phyloP scores from a whole-genome alignment of 2,888 invertebrate genomes.

The Andrena praecox region DNA sequence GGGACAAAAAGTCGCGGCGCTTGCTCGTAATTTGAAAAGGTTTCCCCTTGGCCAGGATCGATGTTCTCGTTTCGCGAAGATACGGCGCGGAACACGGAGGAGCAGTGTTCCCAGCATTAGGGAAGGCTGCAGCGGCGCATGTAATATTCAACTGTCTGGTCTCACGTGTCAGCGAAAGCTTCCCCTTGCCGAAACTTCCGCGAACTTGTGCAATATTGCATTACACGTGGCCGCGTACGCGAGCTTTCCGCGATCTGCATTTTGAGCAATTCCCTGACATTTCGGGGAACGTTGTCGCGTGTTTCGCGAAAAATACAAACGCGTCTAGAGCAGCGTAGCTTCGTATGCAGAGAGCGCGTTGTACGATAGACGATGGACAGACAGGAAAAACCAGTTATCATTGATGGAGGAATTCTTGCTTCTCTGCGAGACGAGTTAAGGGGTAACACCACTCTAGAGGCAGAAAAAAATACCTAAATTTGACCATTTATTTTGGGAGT shows the following conservation, averaged over 20 bases:
- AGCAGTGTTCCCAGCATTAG: slow-evolving; percentile 13
- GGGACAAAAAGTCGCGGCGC: not conserved
- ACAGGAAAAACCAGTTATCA: no score
- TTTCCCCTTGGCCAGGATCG: not conserved
- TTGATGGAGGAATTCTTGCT: no score
- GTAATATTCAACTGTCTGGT: slow-evolving; percentile 57
- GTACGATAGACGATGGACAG: no score
- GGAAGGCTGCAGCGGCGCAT: slow-evolving; percentile 25
- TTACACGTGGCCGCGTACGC: slow-evolving; percentile 44
- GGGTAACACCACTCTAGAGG: no score
- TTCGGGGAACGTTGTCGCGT: slow-evolving; percentile 2
- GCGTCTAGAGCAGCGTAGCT: not conserved
- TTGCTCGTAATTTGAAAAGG: not conserved
- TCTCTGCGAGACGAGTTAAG: not conserved
- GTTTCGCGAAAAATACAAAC: slow-evolving; percentile 30
- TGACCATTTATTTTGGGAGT: no score
- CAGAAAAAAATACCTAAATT: no score
- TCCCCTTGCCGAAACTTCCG: slow-evolving; percentile 41
- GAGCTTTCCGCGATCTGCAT: slow-evolving; percentile 34
- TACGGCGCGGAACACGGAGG: not conserved
- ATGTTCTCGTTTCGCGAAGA: slow-evolving; percentile 18
- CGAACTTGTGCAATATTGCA: slow-evolving; percentile 54
- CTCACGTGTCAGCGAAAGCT: slow-evolving; percentile 42
- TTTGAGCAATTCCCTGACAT: slow-evolving; percentile 27
- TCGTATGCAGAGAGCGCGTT: no score